These are phyloP conservation scores for Gari tellinella DNA, from an alignment of 2,888 invertebrate species.

Conservation along the genomic window DNA sequence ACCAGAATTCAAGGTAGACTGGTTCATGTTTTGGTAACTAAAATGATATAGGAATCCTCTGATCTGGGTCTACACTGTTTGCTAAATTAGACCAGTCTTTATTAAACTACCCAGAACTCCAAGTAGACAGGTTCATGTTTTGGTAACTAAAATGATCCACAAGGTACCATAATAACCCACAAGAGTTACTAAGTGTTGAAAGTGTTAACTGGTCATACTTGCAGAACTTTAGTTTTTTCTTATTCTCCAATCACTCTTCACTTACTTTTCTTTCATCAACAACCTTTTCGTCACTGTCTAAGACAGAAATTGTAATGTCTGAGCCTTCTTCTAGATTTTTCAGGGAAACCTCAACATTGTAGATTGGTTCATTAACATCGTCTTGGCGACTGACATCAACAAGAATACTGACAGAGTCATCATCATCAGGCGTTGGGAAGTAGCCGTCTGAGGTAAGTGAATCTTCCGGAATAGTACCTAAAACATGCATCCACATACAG, in stretches of 20 bases:
- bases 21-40: no score
- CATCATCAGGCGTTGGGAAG: constrained; percentile 14
- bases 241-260: not conserved
- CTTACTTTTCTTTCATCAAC: constrained; percentile 20
- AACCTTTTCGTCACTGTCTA: constrained; percentile 2
- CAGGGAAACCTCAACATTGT: constrained; percentile 10
- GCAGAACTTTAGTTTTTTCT: not conserved
- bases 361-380: not conserved
- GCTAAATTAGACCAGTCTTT: no score
- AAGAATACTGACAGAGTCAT: not conserved
- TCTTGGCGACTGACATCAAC: not conserved
- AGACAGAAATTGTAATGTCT: constrained; percentile 2
- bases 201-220: no score
- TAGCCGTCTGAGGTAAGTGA: constrained; percentile 7
- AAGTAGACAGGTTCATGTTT: no score
- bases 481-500: no score
- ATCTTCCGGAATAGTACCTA: constrained; percentile 17
- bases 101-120: no score
- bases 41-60: no score
- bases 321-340: constrained; percentile 12
- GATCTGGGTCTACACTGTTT: no score
- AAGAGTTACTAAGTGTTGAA: no score
- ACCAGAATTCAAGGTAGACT: no score
- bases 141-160: no score
- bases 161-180: no score